A percentile compares a stretch with the other conserved stretches of the same genome.
Conservation (phyloP, 2,888 invertebrate genomes). For the Lumbricus terrestris region DNA sequence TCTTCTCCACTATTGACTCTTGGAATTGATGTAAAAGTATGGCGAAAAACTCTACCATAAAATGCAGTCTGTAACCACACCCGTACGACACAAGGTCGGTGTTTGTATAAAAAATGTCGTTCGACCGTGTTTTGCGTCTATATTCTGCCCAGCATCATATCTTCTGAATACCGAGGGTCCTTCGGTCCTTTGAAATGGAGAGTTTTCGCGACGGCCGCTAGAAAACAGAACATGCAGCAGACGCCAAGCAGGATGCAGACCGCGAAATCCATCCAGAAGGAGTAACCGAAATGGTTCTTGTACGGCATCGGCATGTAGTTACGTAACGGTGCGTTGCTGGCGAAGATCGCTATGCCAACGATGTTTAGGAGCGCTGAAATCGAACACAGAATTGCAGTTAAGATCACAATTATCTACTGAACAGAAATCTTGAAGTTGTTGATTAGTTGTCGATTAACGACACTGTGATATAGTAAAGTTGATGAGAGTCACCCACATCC, state of each 20-base stretch:
- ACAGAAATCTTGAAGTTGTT: too few relatives aligned
- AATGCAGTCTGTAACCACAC: background rate
- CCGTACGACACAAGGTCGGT: background rate
- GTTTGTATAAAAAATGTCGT: background rate
- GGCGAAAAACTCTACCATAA: background rate
- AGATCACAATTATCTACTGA: background rate
- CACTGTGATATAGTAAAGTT: too few relatives aligned
- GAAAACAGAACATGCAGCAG: slow-evolving; percentile 16
- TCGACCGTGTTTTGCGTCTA: background rate
- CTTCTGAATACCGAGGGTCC: slow-evolving; percentile 33
- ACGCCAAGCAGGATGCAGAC: slow-evolving; percentile 26
- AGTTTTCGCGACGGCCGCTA: slow-evolving; percentile 28
- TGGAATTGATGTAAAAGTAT: background rate
- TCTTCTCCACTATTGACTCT: too few relatives aligned
- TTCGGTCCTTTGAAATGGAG: slow-evolving; percentile 25
- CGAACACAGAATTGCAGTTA: background rate
- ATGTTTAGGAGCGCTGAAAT: slow-evolving; percentile 33
- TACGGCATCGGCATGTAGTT: slow-evolving; percentile 38
- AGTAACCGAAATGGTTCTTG: slow-evolving; percentile 38
- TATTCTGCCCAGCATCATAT: slow-evolving; percentile 29
- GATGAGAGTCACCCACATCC: too few relatives aligned
- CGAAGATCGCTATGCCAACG: slow-evolving; percentile 30
- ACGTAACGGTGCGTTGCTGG: slow-evolving; percentile 31
- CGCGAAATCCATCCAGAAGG: slow-evolving; percentile 33
- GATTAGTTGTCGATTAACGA: too few relatives aligned